phyloP scores from a whole-genome alignment of 2,797 vertebrate species.

The Pterois miles region DNA sequence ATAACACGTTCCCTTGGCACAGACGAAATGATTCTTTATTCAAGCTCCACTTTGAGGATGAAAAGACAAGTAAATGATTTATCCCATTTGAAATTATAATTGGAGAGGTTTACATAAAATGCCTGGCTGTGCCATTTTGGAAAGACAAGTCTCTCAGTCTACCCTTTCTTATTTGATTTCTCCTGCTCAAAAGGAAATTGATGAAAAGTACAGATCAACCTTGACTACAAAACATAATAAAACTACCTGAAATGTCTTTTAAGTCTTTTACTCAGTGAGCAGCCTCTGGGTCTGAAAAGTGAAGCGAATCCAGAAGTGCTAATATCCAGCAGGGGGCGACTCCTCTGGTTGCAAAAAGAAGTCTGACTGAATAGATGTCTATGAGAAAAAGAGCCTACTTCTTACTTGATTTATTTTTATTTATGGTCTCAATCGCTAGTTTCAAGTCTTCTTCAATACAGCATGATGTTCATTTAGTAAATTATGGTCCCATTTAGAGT shows the following conservation, averaged over 20 bases:
- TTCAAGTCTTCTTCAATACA: background rate
- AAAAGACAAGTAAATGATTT: slow-evolving; percentile 36
- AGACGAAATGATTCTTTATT: slow-evolving; percentile 33
- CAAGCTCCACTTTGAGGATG: slow-evolving; percentile 27
- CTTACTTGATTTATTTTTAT: background rate
- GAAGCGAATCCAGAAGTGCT: background rate
- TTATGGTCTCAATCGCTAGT: background rate
- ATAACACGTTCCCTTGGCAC: slow-evolving; percentile 47
- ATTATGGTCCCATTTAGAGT: too few relatives aligned
- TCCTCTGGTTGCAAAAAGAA: too few relatives aligned
- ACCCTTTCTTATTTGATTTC: background rate
- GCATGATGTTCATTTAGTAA: too few relatives aligned
- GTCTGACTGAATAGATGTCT: background rate
- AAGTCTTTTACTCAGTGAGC: too few relatives aligned
- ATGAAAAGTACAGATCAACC: background rate
- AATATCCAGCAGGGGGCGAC: background rate
- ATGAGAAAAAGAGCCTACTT: background rate
- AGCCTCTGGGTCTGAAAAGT: background rate
- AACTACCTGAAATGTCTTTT: background rate
- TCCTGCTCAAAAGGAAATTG: background rate
- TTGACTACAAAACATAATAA: background rate
- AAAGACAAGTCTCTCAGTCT: background rate
- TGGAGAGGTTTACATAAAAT: slow-evolving; percentile 9
- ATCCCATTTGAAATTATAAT: slow-evolving; percentile 54
- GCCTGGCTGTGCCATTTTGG: slow-evolving; percentile 7